Evolutionary conservation across 2,797 vertebrate genomes (phyloP).

Genomic region (Sebastes minor): DNA sequence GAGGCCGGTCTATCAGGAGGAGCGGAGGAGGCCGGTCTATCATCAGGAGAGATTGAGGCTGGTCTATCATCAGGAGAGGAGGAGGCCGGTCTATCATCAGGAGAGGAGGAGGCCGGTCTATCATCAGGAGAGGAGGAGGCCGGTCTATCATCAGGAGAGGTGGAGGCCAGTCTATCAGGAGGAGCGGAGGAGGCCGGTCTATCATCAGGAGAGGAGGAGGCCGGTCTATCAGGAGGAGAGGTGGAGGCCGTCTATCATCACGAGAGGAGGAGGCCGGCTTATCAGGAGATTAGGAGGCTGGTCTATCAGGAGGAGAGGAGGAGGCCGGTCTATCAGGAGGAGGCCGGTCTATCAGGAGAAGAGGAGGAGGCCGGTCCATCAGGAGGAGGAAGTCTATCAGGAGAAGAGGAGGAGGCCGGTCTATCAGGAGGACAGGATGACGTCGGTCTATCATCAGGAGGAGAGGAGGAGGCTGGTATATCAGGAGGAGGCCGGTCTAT

Average conservation of each 20-base stretch:
- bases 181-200: no score
- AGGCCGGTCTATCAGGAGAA: not conserved
- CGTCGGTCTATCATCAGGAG: no score
- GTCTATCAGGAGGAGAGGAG: not conserved
- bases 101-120: not conserved
- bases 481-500: not conserved
- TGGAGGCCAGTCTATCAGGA: fast-evolving
- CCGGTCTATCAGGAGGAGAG: not conserved
- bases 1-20: no score
- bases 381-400: not conserved
- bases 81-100: not conserved
- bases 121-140: not conserved
- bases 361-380: not conserved
- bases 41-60: no score
- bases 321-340: not conserved
- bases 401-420: not conserved
- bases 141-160: no score
- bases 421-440: not conserved
- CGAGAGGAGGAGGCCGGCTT: no score
- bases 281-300: no score
- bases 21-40: no score
- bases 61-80: no score
- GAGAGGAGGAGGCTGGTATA: not conserved
- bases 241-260: no score
- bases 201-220: not conserved